Conservation (phyloP, 1,140 invertebrate genomes). For the Scaptodrosophila lebanonensis region DNA sequence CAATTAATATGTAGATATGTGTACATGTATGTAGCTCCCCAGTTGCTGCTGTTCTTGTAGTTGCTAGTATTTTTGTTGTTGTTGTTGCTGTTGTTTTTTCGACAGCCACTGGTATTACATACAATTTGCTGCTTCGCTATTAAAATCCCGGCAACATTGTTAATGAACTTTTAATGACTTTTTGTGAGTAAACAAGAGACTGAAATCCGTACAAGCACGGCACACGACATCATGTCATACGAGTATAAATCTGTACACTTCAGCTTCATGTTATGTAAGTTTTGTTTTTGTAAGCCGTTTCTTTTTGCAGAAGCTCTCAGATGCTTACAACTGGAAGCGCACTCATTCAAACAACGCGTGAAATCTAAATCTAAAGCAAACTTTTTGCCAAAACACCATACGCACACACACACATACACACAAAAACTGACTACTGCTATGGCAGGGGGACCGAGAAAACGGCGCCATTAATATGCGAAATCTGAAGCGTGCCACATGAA, state of each 20-base stretch:
- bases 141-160: slow-evolving; percentile 71
- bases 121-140: slow-evolving; percentile 36
- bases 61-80: slow-evolving; percentile 31
- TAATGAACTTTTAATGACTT: slow-evolving; percentile 76
- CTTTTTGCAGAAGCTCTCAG: slow-evolving; percentile 23
- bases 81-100: slow-evolving; percentile 18
- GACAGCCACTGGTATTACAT: too few relatives aligned
- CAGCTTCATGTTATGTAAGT: slow-evolving; percentile 21
- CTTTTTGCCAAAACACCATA: slow-evolving; percentile 20
- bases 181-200: slow-evolving; percentile 47
- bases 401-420: slow-evolving; percentile 17
- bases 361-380: slow-evolving; percentile 51
- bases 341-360: slow-evolving; percentile 49
- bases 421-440: slow-evolving; percentile 12
- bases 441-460: slow-evolving; percentile 6
- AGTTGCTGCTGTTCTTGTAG: slow-evolving; percentile 24
- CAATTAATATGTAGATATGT: slow-evolving; percentile 66
- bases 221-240: not conserved
- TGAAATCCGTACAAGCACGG: slow-evolving; percentile 12
- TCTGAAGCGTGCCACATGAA: slow-evolving; percentile 31
- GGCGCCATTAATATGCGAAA: slow-evolving; percentile 41
- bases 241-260: slow-evolving; percentile 35
- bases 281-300: slow-evolving; percentile 2
- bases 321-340: slow-evolving; percentile 16
- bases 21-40: slow-evolving; percentile 36